Evolutionary conservation across 2,113 vertebrate genomes (phyloP), one percentile per base, ranked within the genome.

Genomic region (Brachypteracias leptosomus): DNA sequence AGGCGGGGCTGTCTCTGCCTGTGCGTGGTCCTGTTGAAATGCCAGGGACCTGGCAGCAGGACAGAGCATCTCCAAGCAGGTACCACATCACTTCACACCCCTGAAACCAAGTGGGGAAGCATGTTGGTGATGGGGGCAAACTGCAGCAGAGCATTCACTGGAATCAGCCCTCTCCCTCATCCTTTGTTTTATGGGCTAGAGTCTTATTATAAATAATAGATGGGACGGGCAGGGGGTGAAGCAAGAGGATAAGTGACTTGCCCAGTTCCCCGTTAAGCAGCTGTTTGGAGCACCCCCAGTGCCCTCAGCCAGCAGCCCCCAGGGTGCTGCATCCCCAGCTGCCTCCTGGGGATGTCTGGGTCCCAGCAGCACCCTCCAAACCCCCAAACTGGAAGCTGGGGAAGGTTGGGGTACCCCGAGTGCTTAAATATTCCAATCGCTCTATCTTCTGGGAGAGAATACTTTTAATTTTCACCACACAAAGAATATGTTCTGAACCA

Each of bases 401-500:
- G 22, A 46, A 31, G n/a, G 7, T 10, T 72, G 54, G 31, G 62
- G 67, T 65, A 74, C 81, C 35, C 59, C 25, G 4, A 61, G 26
- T 20, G 52, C 74, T 88, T 61, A 19, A 80, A 90, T 80, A 85
- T 67, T 79, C 38, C 3, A 59, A 62, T 82, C 49, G 10, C 77
- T 96, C 66, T 77, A 97, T 97, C 96, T 97, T 97, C 97, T 95
- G 97, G 96, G 97, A 98, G 98, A 98, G 97, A 97, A 98, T 98
- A 98, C 98, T 98, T 98, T 97, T 97, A 96, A 98, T 98, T 98
- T 98, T 98, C 47, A 8, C 82, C 97, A 95, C 97, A 98, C 96
- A 98, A 98, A 98, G 97, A 97, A 78, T 54, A 88, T 85, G 93
- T 98, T 97, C 91, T 86, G 97, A 98, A 98, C 98, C 99, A 99